These are phyloP conservation scores for Nemurella pictetii DNA, from an alignment of 2,888 invertebrate species.

Conservation along the genomic window DNA sequence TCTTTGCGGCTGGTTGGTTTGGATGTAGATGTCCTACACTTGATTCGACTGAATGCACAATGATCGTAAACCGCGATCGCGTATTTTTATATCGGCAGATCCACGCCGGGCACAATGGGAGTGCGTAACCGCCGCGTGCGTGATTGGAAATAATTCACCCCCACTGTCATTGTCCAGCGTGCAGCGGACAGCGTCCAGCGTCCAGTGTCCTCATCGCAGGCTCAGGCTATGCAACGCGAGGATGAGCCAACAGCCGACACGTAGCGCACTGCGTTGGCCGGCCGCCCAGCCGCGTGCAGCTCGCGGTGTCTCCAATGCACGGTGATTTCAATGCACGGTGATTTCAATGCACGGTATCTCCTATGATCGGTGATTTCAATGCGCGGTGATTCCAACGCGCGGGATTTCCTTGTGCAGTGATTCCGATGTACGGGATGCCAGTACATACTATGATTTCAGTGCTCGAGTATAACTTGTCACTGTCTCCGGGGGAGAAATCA, in stretches of 20 bases:
- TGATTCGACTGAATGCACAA: slow-evolving; percentile 15
- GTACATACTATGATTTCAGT: too few species aligned
- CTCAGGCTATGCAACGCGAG: neutral
- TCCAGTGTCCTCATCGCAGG: neutral
- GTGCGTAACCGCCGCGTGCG: neutral
- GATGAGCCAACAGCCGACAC: neutral
- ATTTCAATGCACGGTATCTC: too few species aligned
- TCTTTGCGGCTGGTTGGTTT: slow-evolving; percentile 2
- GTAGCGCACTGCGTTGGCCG: neutral
- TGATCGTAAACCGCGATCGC: slow-evolving; percentile 20
- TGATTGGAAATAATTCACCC: slow-evolving; percentile 11
- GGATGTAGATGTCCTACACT: slow-evolving; percentile 13
- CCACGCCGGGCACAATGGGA: neutral
- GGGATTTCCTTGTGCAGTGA: too few species aligned
- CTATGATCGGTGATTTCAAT: too few species aligned
- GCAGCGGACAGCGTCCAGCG: neutral
- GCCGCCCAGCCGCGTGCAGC: neutral
- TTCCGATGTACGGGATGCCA: too few species aligned
- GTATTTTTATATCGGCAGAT: slow-evolving; percentile 28
- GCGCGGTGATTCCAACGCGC: too few species aligned
- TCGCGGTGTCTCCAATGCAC: too few species aligned
- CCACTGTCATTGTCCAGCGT: neutral
- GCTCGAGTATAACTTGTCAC: too few species aligned
- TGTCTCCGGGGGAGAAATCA: too few species aligned
- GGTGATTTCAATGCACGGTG: neutral